Percentiles rank a stretch among this genome's conserved stretches.
These are phyloP conservation scores for Aphidoletes aphidimyza DNA, from an alignment of 2,888 invertebrate species.

Conservation along the genomic window DNA sequence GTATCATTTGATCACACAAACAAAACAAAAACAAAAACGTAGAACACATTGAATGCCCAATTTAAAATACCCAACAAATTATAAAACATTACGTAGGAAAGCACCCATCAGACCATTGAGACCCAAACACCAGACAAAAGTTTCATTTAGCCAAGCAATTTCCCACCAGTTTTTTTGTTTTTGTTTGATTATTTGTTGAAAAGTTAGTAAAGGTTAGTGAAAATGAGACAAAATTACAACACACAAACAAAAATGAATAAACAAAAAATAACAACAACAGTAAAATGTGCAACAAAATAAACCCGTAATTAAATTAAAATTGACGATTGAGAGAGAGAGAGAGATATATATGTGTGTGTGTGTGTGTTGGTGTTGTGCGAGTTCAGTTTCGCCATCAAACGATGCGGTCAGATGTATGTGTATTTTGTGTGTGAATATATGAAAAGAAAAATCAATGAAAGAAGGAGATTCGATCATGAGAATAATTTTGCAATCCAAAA, in stretches of 20 bases:
- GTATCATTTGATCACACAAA: constrained; percentile 14
- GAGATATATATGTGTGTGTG: too few relatives aligned
- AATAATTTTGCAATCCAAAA: background rate
- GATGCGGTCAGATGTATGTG: constrained; percentile 7
- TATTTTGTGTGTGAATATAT: constrained; percentile 18
- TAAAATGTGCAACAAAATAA: background rate
- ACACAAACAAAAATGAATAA: too few relatives aligned
- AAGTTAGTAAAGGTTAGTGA: too few relatives aligned
- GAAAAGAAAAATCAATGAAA: constrained; percentile 42
- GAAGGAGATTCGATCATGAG: constrained; percentile 4
- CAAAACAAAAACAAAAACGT: constrained; percentile 41
- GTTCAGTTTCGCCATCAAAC: constrained; percentile 32
- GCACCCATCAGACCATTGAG: background rate
- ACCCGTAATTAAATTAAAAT: background rate
- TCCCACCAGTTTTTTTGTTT: background rate
- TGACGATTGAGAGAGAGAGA: background rate
- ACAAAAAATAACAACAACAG: background rate
- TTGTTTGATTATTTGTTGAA: background rate
- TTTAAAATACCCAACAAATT: background rate
- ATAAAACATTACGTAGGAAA: background rate
- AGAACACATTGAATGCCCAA: constrained; percentile 13
- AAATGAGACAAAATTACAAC: background rate
- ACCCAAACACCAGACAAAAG: constrained; percentile 52
- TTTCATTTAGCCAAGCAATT: background rate
- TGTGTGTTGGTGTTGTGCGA: constrained; percentile 5